A percentile compares a stretch with the other conserved stretches of the same genome.
These are phyloP conservation scores for Phallusia fumigata DNA, from an alignment of 23 tunicate genomes.

Conservation along the genomic window DNA sequence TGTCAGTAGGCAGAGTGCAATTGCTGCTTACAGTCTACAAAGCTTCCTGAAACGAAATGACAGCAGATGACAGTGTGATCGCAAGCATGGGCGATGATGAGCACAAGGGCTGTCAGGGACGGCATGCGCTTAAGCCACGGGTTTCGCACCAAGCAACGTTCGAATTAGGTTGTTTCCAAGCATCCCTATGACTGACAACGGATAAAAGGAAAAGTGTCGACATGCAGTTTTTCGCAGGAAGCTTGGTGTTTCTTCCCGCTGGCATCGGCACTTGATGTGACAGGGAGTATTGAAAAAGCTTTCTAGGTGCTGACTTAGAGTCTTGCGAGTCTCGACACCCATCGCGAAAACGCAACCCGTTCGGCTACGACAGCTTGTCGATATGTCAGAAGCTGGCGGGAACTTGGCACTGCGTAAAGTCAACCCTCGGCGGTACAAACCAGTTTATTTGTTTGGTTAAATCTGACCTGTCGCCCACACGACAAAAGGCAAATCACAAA, in stretches of 20 bases:
- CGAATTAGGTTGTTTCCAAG: background rate
- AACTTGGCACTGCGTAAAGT: no score
- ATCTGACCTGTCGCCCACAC: no score
- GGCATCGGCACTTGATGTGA: background rate
- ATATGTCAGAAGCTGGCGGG: background rate
- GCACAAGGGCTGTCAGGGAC: background rate
- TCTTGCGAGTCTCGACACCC: no score
- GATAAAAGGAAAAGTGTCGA: background rate
- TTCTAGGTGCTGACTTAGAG: no score
- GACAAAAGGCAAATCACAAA: no score
- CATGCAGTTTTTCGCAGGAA: background rate
- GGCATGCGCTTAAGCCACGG: background rate
- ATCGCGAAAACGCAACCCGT: no score
- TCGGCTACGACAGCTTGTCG: background rate
- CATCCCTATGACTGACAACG: background rate
- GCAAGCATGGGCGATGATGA: background rate
- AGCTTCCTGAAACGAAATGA: constrained; percentile 5
- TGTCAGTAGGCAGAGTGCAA: background rate
- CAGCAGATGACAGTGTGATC: background rate
- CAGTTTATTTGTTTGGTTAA: no score
- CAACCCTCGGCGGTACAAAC: no score
- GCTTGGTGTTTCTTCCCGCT: background rate
- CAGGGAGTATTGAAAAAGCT: no score
- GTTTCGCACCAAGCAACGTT: background rate
- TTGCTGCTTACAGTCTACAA: background rate